Percentiles rank a stretch among this genome's conserved stretches.
Evolutionary conservation across 2,888 invertebrate species (phyloP).

Genomic region (Globia sparganii): DNA sequence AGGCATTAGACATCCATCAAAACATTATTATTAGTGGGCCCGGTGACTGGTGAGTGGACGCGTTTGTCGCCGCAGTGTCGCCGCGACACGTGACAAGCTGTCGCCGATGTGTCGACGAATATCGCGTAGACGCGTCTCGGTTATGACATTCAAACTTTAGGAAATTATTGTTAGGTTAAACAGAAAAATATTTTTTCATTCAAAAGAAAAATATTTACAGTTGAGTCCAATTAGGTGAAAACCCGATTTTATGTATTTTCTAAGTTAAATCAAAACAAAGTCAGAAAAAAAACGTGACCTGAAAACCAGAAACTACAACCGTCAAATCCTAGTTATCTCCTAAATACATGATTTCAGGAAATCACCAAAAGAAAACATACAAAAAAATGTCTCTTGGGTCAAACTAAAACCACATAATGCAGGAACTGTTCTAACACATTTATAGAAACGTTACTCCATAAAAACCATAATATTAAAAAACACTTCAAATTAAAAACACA

Average conservation of each 20-base stretch:
- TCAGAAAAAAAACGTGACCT: background rate
- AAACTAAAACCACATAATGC: background rate
- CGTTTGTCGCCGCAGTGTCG: constrained; percentile 21
- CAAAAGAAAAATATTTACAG: background rate
- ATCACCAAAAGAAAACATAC: background rate
- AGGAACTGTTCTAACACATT: too few species aligned
- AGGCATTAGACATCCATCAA: constrained; percentile 21
- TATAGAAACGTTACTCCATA: background rate
- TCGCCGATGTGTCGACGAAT: constrained; percentile 34
- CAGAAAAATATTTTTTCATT: background rate
- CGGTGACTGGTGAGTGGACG: constrained; percentile 26
- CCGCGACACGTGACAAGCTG: constrained; percentile 38
- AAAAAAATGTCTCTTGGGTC: too few species aligned
- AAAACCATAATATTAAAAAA: too few species aligned
- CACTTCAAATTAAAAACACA: background rate
- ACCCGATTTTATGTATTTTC: background rate
- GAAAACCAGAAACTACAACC: too few species aligned
- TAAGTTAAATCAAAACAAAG: background rate
- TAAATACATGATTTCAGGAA: background rate
- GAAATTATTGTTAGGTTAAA: background rate
- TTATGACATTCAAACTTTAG: background rate
- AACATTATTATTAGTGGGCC: constrained; percentile 22
- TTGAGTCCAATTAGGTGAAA: background rate
- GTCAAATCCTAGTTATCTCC: background rate
- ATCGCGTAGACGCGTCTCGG: background rate